A percentile compares a stretch with the other conserved stretches of the same genome.
Conservation (phyloP, 2,888 invertebrate genomes). For the Athalia circularis region DNA sequence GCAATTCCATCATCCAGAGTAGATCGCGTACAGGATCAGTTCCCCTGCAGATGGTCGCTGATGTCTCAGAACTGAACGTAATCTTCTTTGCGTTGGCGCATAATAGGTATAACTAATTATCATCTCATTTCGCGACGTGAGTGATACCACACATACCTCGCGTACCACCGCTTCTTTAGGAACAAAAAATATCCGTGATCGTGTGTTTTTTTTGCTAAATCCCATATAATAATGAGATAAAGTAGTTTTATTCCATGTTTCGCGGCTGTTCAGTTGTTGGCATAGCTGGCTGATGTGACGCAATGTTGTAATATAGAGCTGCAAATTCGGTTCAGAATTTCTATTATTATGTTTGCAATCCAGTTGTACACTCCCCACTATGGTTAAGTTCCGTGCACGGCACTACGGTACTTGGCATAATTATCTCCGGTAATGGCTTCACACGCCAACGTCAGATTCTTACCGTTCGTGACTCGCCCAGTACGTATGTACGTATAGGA, state of each 20-base stretch:
- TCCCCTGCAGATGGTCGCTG: neutral
- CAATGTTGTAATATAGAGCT: conserved; percentile 16
- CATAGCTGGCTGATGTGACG: conserved; percentile 3
- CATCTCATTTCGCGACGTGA: conserved; percentile 11
- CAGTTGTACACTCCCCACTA: neutral
- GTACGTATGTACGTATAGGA: conserved; percentile 15
- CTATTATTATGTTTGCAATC: conserved; percentile 41
- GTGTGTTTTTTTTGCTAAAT: neutral
- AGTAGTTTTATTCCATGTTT: neutral
- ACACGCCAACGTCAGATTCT: conserved; percentile 44
- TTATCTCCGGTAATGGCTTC: conserved; percentile 45
- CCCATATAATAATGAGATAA: neutral
- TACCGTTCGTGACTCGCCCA: conserved; percentile 35
- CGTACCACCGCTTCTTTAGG: too few relatives aligned
- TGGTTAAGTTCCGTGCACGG: conserved; percentile 6
- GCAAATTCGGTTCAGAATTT: conserved; percentile 32
- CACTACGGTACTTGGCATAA: conserved; percentile 39
- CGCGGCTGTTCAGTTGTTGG: too few relatives aligned
- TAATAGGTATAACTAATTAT: neutral
- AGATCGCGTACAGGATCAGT: neutral
- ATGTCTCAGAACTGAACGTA: too few relatives aligned
- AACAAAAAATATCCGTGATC: neutral
- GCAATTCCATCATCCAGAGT: neutral
- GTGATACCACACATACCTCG: neutral
- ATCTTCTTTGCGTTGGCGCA: too few relatives aligned